Conservation (phyloP, 2,797 vertebrate species). For the Loriculus beryllinus region DNA sequence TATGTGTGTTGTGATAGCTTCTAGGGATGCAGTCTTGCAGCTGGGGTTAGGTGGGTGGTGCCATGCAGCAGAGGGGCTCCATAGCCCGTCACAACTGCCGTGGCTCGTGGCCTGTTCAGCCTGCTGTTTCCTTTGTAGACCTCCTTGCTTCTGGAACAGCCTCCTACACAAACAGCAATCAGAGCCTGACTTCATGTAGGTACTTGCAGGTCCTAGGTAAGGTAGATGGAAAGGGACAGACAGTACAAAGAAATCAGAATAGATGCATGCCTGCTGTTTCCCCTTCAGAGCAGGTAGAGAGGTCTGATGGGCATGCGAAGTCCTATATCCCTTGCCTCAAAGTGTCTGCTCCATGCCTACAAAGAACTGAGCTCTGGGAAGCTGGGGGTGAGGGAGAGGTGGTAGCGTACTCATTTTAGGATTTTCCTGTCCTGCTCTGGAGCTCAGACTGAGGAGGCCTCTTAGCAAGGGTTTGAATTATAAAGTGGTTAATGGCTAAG, state of each 20-base stretch:
- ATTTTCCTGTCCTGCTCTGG: not conserved
- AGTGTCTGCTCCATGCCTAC: accelerated
- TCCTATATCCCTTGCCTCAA: not conserved
- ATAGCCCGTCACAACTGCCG: not conserved
- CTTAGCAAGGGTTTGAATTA: not conserved
- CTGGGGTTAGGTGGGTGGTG: not conserved
- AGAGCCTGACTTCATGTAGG: not conserved
- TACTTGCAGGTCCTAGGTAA: not conserved
- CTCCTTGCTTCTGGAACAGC: not conserved
- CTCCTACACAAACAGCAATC: not conserved
- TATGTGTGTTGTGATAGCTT: not conserved
- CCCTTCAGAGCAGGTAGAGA: not conserved
- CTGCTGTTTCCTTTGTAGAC: not conserved
- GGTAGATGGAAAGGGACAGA: not conserved
- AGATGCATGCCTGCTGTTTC: not conserved
- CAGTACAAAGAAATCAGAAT: not conserved
- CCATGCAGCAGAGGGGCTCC: not conserved
- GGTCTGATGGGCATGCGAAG: not conserved
- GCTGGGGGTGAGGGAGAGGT: not conserved
- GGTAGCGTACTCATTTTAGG: accelerated
- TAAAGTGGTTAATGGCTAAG: accelerated
- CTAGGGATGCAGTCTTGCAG: not conserved
- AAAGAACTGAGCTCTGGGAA: not conserved
- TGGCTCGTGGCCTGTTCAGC: not conserved
- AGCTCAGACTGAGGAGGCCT: not conserved